Conservation (phyloP, 1,140 invertebrate genomes). For the Grapholita molesta region DNA sequence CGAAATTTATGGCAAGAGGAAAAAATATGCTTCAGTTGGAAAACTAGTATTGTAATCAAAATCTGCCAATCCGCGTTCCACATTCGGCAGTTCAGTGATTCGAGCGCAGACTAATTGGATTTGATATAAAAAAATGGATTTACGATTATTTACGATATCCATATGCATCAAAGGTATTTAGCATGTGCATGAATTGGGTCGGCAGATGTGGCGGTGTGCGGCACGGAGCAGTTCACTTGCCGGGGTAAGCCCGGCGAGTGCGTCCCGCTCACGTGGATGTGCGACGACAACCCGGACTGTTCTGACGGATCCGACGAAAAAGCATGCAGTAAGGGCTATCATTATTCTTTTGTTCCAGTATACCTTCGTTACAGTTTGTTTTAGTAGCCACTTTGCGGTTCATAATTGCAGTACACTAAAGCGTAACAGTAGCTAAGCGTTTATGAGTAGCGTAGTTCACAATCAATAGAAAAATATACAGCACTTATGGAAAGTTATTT, state of each 20-base stretch:
- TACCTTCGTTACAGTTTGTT: neutral
- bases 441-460: too few species aligned
- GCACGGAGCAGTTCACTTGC: slow-evolving; percentile 92
- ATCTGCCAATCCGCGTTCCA: neutral
- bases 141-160: slow-evolving; percentile 3
- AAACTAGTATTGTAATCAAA: neutral
- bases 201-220: slow-evolving; percentile 88
- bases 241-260: slow-evolving; percentile 88
- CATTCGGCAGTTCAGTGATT: slow-evolving; percentile 3
- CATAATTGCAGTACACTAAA: neutral
- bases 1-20: neutral
- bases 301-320: slow-evolving; percentile 92
- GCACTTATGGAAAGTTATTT: too few species aligned
- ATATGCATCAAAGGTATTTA: slow-evolving; percentile 47
- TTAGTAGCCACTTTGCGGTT: neutral
- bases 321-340: slow-evolving; percentile 89
- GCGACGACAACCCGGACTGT: slow-evolving; percentile 93
- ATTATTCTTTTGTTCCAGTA: slow-evolving; percentile 6
- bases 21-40: neutral
- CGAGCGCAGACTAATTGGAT: slow-evolving; percentile 3
- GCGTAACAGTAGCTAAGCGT: neutral
- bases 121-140: neutral
- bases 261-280: slow-evolving; percentile 94
- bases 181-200: slow-evolving; percentile 74
- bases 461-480: too few species aligned